Evolutionary conservation across 2,113 vertebrate genomes (phyloP).

Genomic region (Xiphorhynchus elegans): DNA sequence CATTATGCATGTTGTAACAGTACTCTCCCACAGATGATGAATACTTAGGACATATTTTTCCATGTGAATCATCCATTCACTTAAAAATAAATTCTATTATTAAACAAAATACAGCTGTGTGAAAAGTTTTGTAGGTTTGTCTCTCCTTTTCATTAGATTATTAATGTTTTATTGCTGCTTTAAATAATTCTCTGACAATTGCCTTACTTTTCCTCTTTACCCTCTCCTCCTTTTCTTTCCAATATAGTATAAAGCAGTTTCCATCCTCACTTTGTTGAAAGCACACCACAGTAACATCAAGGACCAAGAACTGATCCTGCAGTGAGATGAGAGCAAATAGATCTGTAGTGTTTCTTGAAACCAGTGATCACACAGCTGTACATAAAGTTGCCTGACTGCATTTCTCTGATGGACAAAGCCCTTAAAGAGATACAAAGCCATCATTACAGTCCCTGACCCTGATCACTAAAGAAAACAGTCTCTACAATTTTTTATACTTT

Average conservation of each 20-base stretch:
- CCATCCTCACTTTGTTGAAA: not conserved
- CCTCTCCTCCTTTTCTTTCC: not conserved
- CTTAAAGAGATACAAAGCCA: not conserved
- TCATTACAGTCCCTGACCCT: not conserved
- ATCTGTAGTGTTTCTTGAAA: not conserved
- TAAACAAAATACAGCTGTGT: constrained; percentile 35
- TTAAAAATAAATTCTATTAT: constrained; percentile 36
- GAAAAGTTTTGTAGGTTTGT: not conserved
- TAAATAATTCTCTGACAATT: constrained; percentile 22
- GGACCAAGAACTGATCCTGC: not conserved
- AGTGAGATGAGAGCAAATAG: not conserved
- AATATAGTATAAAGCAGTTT: not conserved
- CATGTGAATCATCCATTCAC: constrained; percentile 62
- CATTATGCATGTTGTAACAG: constrained; percentile 59
- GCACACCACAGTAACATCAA: not conserved
- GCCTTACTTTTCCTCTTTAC: not conserved
- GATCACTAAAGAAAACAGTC: not conserved
- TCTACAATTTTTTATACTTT: not conserved
- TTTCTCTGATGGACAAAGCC: not conserved
- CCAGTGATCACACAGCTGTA: not conserved
- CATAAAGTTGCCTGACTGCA: not conserved
- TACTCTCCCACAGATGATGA: constrained; percentile 45
- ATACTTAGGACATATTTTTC: constrained; percentile 59
- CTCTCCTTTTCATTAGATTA: constrained; percentile 11
- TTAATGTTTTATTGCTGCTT: not conserved